A percentile compares a stretch with the other conserved stretches of the same genome.
phyloP scores from a whole-genome alignment of 2,888 invertebrate species.

The Caenorhabditis auriculariae region DNA sequence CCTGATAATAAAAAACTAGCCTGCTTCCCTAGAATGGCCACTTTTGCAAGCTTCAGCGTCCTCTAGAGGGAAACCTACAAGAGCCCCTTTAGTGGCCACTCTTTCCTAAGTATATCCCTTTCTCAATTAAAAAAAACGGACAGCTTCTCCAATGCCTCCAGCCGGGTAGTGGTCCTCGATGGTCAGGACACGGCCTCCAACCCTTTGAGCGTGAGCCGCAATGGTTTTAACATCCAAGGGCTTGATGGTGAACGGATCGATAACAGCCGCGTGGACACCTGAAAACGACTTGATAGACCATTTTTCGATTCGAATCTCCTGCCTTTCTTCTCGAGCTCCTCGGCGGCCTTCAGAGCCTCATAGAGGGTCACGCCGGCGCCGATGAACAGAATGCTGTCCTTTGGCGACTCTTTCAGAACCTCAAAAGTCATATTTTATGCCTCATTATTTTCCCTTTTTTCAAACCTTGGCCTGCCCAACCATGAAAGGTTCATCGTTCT shows the following conservation, averaged over 20 bases:
- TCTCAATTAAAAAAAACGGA: too few species aligned
- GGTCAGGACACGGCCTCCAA: conserved; percentile 74
- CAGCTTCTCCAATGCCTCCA: conserved; percentile 95
- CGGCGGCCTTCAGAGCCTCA: conserved; percentile 79
- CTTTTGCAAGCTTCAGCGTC: too few species aligned
- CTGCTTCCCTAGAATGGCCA: too few species aligned
- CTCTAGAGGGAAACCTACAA: too few species aligned
- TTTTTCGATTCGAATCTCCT: too few species aligned
- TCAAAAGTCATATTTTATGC: conserved; percentile 63
- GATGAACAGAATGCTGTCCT: conserved; percentile 83
- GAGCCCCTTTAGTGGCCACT: too few species aligned
- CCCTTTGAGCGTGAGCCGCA: conserved; percentile 70
- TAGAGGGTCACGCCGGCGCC: conserved; percentile 91
- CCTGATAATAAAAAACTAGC: too few species aligned
- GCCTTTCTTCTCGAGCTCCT: conserved; percentile 41
- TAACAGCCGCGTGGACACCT: conserved; percentile 76
- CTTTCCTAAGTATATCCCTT: too few species aligned
- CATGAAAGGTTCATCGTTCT: conserved; percentile 79
- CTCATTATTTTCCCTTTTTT: not conserved
- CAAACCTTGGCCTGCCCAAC: conserved; percentile 71
- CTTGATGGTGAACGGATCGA: conserved; percentile 82
- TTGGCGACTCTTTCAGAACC: conserved; percentile 76
- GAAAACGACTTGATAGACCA: conserved; percentile 2
- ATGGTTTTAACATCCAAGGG: conserved; percentile 84
- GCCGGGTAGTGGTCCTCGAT: conserved; percentile 95